Evolutionary conservation across 35 echinoderm and acorn worm genomes (phyloP), one percentile per base, ranked within the genome.

Genomic region (Patiria miniata): DNA sequence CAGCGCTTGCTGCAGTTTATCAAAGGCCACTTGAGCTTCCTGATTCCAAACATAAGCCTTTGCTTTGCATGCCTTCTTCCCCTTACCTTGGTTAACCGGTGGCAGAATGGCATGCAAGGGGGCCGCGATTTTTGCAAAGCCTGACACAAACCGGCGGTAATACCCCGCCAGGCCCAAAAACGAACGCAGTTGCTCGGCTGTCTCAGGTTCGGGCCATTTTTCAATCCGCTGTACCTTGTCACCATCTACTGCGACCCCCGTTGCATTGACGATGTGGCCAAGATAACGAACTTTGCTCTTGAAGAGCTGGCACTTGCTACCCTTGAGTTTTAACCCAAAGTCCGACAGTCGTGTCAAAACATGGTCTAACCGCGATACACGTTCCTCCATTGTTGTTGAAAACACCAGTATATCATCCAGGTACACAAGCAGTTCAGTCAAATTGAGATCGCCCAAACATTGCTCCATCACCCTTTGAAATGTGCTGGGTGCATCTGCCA

Each of bases 391-490:
- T 16, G 81, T 96, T 2, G 81, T 56, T 18, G 86, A 86, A 81
- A 89, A 96, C 19, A 96, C 83, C 9, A 96, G 83, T 10, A 93
- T 93, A 69, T 95, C 89, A 73, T 91, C 93, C 54, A 95, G 33
- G 79, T 95, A 91, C 18, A 88, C 78, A 21, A 96, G 78, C 0
- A 92, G 39, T 0, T 81, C 55, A 51, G 88, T 77, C 14, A 96
- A 86, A 56, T 92, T 92, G 0, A 61, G 39, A 34, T 92, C 90
- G 17, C 90, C 77, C 37, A 96, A 87, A 19, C 39, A 56, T 16
- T 51, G 22, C 18, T 92, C 90, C 93, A 95, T 95, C 32, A 92
- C n/a, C 17, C 80, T 40, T 81, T 79, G 82, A 52, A 85, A 91
- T 21, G 89, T 90, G 7, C 51, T 87, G 0, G 92, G 92, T 29